Conservation (phyloP, 2,797 vertebrate species). For the Masticophis lateralis region DNA sequence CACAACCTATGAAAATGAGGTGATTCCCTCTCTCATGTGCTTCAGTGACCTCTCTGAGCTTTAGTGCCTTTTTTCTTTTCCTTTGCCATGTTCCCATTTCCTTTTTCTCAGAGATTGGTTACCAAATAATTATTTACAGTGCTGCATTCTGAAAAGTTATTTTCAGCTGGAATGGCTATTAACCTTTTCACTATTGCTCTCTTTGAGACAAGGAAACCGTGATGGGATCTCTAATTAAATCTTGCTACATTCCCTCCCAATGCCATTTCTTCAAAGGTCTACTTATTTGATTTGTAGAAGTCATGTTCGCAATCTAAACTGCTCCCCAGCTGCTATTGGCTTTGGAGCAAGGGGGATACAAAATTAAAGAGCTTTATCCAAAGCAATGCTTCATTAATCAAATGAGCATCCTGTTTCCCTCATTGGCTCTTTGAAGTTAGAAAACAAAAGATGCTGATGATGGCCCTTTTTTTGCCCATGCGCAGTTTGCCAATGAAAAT, state of each 20-base stretch:
- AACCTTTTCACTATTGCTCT: background rate
- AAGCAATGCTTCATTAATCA: background rate
- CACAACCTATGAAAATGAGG: fast-evolving
- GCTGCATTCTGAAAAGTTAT: background rate
- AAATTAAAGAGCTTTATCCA: background rate
- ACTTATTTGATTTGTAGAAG: background rate
- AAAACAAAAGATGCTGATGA: background rate
- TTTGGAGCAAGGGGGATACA: background rate
- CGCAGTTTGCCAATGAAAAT: background rate
- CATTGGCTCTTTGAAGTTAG: background rate
- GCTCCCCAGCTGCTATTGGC: background rate
- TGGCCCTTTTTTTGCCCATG: background rate
- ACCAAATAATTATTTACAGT: slow-evolving; percentile 23
- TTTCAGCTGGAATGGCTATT: background rate
- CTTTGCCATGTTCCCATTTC: slow-evolving; percentile 7
- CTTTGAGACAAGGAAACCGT: background rate
- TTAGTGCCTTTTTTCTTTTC: background rate
- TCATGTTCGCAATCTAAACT: background rate
- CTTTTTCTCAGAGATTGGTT: slow-evolving; percentile 14
- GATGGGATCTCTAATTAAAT: background rate
- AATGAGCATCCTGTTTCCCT: background rate
- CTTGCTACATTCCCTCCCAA: background rate
- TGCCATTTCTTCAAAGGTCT: background rate
- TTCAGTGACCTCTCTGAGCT: background rate
- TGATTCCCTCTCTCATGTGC: fast-evolving